Evolutionary conservation across 2,888 invertebrate genomes (phyloP).

Genomic region (Drosophila lutescens): DNA sequence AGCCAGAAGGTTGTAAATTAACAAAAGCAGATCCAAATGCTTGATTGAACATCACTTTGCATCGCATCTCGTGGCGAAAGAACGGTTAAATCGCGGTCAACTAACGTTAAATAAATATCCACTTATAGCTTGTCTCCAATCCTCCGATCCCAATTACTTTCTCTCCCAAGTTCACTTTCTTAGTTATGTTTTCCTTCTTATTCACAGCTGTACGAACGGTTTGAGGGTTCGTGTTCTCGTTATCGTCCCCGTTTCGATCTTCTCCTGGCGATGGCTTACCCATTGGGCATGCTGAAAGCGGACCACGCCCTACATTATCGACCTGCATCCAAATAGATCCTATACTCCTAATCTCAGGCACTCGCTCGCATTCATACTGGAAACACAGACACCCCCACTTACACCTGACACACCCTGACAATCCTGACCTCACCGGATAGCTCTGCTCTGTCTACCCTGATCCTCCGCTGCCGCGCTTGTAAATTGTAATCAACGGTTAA

Average conservation of each 20-base stretch:
- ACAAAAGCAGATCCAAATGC: constrained; percentile 40
- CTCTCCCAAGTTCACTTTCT: background rate
- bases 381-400: constrained; percentile 1
- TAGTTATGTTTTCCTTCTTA: background rate
- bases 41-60: constrained; percentile 21
- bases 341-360: background rate
- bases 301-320: background rate
- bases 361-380: constrained; percentile 1
- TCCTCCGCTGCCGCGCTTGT: constrained; percentile 2
- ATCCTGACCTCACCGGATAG: background rate
- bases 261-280: background rate
- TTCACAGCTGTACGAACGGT: constrained; percentile 13
- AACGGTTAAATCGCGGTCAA: constrained; percentile 10
- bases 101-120: constrained; percentile 30
- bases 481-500: constrained; percentile 43
- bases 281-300: background rate
- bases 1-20: constrained; percentile 28
- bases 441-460: background rate
- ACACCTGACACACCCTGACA: background rate
- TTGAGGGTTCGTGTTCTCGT: background rate
- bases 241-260: background rate
- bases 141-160: background rate
- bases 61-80: constrained; percentile 3
- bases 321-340: constrained; percentile 1
- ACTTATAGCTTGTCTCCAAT: background rate